Percentiles rank a stretch among this genome's conserved stretches.
Conservation (phyloP, 2,113 vertebrate genomes). For the Mionectes macconnelli region DNA sequence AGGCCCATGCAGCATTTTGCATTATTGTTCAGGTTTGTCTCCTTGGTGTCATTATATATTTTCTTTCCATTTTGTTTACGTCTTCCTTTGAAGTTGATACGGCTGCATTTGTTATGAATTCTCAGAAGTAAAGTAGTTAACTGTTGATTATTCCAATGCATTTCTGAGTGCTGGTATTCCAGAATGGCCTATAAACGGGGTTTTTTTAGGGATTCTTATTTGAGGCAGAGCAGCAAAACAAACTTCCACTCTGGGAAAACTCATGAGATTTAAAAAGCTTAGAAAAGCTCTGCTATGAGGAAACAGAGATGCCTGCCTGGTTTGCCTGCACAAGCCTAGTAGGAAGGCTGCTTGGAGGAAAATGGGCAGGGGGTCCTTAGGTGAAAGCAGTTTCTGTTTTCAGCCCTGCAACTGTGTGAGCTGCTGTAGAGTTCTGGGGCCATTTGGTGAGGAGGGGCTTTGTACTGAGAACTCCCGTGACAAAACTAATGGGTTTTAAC, state of each 20-base stretch:
- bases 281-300: background rate
- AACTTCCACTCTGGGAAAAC: background rate
- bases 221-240: background rate
- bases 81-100: background rate
- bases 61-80: background rate
- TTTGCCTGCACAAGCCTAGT: background rate
- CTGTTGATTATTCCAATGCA: background rate
- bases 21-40: background rate
- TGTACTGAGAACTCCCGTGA: background rate
- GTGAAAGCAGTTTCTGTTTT: background rate
- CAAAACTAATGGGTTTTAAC: background rate
- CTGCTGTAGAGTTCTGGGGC: background rate
- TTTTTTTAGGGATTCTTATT: background rate
- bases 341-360: background rate
- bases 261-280: background rate
- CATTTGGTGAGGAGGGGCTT: accelerated
- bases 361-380: background rate
- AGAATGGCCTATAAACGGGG: background rate
- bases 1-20: background rate
- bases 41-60: background rate
- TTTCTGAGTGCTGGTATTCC: background rate
- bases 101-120: background rate
- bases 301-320: background rate
- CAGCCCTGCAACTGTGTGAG: background rate
- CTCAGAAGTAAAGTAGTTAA: background rate